Evolutionary conservation across 1,140 invertebrate genomes (phyloP).

Genomic region (Whitmania pigra): DNA sequence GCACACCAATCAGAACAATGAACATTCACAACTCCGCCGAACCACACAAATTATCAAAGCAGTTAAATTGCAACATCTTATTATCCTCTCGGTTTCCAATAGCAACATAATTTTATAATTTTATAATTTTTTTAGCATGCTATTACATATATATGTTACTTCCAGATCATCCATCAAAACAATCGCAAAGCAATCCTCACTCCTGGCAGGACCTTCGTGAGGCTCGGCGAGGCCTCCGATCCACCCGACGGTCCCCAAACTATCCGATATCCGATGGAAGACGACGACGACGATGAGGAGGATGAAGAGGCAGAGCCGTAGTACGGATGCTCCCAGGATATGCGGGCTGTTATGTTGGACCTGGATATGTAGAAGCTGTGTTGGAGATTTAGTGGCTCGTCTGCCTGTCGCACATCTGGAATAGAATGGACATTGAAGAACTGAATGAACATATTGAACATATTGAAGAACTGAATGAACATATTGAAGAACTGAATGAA

Average conservation of each 20-base stretch:
- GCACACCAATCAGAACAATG: no score
- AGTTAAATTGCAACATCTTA: no score
- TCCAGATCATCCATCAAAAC: no score
- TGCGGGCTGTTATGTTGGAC: slow-evolving; percentile 16
- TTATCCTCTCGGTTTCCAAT: no score
- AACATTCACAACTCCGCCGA: no score
- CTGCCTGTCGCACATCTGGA: slow-evolving; percentile 19
- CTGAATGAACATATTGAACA: no score
- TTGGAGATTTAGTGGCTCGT: slow-evolving; percentile 19
- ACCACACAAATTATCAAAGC: no score
- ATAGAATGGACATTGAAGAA: not conserved
- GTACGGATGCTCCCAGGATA: slow-evolving; percentile 20
- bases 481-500: no score
- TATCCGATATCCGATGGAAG: slow-evolving; percentile 20
- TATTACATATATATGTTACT: no score
- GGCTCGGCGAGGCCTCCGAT: not conserved
- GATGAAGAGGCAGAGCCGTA: slow-evolving; percentile 14
- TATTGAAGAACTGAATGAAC: no score
- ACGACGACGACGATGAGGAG: not conserved
- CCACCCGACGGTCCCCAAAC: slow-evolving; percentile 20
- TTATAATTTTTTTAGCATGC: no score
- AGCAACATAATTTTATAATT: no score
- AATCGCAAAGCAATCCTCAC: not conserved
- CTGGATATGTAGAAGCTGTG: slow-evolving; percentile 24
- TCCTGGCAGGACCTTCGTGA: slow-evolving; percentile 20